Conservation (phyloP, 2,113 vertebrate genomes). For the Sapayoa aenigma region DNA sequence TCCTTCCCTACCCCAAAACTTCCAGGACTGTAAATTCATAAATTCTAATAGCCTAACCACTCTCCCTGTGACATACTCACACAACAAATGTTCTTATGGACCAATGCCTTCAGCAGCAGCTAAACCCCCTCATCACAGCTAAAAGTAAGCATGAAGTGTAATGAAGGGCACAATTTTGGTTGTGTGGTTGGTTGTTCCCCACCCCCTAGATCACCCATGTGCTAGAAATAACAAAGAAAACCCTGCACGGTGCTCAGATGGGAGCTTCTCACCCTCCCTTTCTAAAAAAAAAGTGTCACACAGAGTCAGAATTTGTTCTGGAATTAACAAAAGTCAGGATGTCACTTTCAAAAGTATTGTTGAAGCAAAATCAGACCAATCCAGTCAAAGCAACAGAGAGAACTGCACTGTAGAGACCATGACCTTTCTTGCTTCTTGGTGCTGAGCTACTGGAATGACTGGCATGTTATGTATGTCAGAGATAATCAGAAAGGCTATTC, state of each 20-base stretch:
- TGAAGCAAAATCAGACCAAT: not conserved
- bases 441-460: not conserved
- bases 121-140: not conserved
- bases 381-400: not conserved
- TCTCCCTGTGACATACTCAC: not conserved
- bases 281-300: not conserved
- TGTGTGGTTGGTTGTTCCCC: not conserved
- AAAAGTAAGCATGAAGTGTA: not conserved
- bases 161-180: not conserved
- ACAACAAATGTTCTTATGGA: not conserved
- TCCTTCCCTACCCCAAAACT: not conserved
- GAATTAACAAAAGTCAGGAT: not conserved
- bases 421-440: not conserved
- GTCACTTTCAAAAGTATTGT: not conserved
- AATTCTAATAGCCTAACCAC: not conserved
- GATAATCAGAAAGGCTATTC: not conserved
- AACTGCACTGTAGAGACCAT: not conserved
- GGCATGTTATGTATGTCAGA: not conserved
- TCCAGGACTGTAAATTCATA: not conserved
- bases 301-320: not conserved
- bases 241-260: not conserved
- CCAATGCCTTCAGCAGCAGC: not conserved
- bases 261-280: not conserved
- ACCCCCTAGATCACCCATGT: rapidly evolving
- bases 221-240: not conserved